phyloP scores from a whole-genome alignment of 2,888 invertebrate species.

The Cetonia aurata region DNA sequence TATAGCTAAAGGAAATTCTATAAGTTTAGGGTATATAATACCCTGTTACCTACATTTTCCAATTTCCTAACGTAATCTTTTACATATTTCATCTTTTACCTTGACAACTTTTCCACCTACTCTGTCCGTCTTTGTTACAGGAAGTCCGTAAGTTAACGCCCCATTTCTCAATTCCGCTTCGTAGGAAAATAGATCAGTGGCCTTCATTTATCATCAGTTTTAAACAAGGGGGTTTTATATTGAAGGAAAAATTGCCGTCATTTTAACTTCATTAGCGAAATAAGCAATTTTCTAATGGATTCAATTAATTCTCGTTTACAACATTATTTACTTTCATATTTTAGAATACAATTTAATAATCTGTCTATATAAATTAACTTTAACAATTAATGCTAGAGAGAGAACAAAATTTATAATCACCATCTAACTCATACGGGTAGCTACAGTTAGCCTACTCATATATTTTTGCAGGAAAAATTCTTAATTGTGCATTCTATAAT shows the following conservation, averaged over 20 bases:
- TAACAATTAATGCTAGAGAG: too few species aligned
- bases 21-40: neutral
- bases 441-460: too few species aligned
- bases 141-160: neutral
- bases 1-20: neutral
- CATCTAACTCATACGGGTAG: too few species aligned
- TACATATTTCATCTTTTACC: constrained; percentile 18
- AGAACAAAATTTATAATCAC: too few species aligned
- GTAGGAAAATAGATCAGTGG: constrained; percentile 4
- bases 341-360: too few species aligned
- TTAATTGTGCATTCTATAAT: too few species aligned
- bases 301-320: constrained; percentile 9
- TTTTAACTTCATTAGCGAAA: neutral
- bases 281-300: constrained; percentile 11
- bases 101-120: neutral
- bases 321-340: too few species aligned
- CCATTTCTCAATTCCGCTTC: constrained; percentile 16
- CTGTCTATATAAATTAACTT: too few species aligned
- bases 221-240: constrained; percentile 23
- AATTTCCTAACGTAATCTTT: neutral
- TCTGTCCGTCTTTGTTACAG: constrained; percentile 7
- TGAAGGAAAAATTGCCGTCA: constrained; percentile 20
- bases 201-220: constrained; percentile 25
- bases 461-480: too few species aligned
- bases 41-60: neutral